Evolutionary conservation across 2,113 vertebrate species (phyloP), one percentile per base, ranked within the genome.

Genomic region (Nesoenas mayeri): DNA sequence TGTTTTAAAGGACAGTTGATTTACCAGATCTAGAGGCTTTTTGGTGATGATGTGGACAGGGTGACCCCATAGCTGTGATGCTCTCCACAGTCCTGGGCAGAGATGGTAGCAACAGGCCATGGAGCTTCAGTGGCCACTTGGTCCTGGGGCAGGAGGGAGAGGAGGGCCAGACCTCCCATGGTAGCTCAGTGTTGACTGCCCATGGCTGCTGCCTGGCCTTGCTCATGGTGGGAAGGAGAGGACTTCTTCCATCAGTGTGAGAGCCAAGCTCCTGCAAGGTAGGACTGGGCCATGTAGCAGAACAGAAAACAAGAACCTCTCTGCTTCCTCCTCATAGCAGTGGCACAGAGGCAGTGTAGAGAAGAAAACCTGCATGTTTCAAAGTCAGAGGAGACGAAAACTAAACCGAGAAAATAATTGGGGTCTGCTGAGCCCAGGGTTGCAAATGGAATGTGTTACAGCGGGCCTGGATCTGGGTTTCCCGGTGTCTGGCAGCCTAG

Each of bases 331-430:
- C 40, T 44, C 19, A 1, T 78, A 66, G 17, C 0, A 9, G 26
- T 44, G 34, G 9, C 36, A 40, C 25, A 6, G 1, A 18, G 32
- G 47, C 48, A 62, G n/a, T 11, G 5, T 14, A 12, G 40, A 65
- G 77, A 40, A 29, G 48, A 69, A 80, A 79, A 21, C 19, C 6
- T 0, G 0, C 6, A 10, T 6, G 3, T 79, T 80, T 71, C 21
- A 38, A 54, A 51, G 69, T 11, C 26, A 7, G 36, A 84, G 53
- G 75, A 64, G 36, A 21, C 2, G 10, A 65, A 81, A 85, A 56
- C 38, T 90, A 34, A 77, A 56, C 34, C 42, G 42, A 47, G 47
- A 83, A n/a, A 38, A 77, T 19, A 56, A n/a, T 67, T 3, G 2
- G 5, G 18, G 6, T 18, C 24, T 26, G 31, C 50, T 57, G 54